Percentiles rank a stretch among this genome's conserved stretches.
Evolutionary conservation across 1,140 invertebrate genomes (phyloP).

Genomic region (Globodera ellingtonae): DNA sequence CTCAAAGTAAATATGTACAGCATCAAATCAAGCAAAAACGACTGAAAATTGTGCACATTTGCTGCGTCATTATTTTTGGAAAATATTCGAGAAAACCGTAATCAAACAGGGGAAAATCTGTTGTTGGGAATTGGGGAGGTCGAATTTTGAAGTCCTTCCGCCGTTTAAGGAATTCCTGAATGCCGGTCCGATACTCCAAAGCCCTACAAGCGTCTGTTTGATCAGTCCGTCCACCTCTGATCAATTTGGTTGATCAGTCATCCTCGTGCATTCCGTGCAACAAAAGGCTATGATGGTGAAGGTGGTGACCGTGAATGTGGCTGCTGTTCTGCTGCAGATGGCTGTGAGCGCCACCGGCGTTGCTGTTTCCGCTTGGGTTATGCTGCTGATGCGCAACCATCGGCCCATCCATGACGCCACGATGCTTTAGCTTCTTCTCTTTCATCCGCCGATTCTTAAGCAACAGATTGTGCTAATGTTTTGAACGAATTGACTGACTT

Average conservation of each 20-base stretch:
- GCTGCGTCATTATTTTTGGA: neutral
- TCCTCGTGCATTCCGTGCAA: slow-evolving; percentile 12
- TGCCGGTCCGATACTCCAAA: neutral
- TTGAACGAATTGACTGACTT: slow-evolving; percentile 53
- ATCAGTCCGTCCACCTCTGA: neutral
- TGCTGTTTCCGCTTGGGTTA: neutral
- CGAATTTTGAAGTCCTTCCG: neutral
- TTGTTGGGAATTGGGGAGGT: neutral
- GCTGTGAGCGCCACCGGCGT: neutral
- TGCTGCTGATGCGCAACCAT: slow-evolving; percentile 1
- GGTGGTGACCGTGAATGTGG: neutral
- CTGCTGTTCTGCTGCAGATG: slow-evolving; percentile 1
- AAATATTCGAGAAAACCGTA: slow-evolving; percentile 6
- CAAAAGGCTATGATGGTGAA: neutral
- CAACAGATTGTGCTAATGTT: neutral
- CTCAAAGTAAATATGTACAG: neutral
- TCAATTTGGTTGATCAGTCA: neutral
- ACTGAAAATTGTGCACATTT: neutral
- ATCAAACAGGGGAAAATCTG: neutral
- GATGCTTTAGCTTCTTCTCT: slow-evolving; percentile 57
- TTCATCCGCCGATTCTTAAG: slow-evolving; percentile 64
- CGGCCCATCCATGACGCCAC: slow-evolving; percentile 37
- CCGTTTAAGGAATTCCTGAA: too few species aligned
- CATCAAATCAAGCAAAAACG: neutral
- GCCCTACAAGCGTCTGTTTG: neutral